Conservation (phyloP, 2,888 invertebrate genomes). For the Clivina fossor region DNA sequence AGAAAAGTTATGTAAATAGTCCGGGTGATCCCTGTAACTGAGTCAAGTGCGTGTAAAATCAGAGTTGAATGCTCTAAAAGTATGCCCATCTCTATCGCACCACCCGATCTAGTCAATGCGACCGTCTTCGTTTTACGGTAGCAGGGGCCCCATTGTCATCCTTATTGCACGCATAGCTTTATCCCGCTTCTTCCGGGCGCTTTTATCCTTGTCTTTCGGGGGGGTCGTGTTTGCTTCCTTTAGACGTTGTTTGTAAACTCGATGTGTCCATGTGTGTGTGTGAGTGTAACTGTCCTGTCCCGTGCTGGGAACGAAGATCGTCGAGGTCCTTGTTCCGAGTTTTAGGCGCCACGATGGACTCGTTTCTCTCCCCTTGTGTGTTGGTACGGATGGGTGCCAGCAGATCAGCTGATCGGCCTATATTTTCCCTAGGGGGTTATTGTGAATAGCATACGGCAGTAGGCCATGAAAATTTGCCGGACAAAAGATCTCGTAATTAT, state of each 20-base stretch:
- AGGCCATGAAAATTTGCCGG: no score
- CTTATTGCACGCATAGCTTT: constrained; percentile 37
- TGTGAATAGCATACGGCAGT: no score
- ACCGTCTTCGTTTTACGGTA: constrained; percentile 47
- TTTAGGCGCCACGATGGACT: background rate
- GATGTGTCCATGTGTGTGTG: constrained; percentile 7
- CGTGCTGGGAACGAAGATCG: constrained; percentile 12
- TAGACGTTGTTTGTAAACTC: background rate
- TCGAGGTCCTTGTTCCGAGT: background rate
- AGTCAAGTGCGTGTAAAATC: constrained; percentile 65
- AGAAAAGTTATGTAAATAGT: constrained; percentile 50
- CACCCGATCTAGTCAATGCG: constrained; percentile 41
- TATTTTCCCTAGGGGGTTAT: constrained; percentile 31
- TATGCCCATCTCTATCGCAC: constrained; percentile 26
- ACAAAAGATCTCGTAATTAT: no score
- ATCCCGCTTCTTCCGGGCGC: constrained; percentile 38
- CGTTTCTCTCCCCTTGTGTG: background rate
- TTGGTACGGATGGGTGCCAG: background rate
- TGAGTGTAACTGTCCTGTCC: constrained; percentile 19
- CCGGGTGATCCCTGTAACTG: constrained; percentile 44
- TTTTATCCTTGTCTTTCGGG: constrained; percentile 32
- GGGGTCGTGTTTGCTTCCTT: background rate
- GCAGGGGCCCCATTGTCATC: constrained; percentile 38
- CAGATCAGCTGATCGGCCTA: constrained; percentile 34
- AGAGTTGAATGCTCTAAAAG: constrained; percentile 50